Evolutionary conservation across 2,888 invertebrate species (phyloP).

Genomic region (Himalopsyche tibetana): DNA sequence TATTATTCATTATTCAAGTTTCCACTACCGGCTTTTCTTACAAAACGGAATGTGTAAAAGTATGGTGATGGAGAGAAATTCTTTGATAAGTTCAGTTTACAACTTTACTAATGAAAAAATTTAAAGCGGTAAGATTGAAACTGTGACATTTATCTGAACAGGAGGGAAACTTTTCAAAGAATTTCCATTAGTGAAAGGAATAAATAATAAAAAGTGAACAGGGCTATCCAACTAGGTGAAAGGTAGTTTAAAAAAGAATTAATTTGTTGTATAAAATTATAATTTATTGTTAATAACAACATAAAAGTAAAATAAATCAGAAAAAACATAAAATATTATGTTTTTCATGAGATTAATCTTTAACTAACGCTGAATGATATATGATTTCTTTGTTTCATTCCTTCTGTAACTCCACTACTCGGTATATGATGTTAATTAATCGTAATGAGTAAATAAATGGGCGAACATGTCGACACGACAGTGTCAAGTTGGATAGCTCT

Average conservation of each 20-base stretch:
- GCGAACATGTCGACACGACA: slow-evolving; percentile 19
- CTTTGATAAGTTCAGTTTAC: neutral
- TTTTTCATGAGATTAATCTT: slow-evolving; percentile 51
- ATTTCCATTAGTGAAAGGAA: slow-evolving; percentile 11
- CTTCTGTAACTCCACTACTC: slow-evolving; percentile 37
- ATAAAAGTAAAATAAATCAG: slow-evolving; percentile 55
- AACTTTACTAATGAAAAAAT: neutral
- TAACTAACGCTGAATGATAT: slow-evolving; percentile 48
- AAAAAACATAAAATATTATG: slow-evolving; percentile 60
- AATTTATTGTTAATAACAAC: slow-evolving; percentile 64
- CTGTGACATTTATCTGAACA: neutral
- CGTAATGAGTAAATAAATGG: slow-evolving; percentile 35
- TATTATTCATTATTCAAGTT: slow-evolving; percentile 18
- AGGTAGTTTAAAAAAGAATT: slow-evolving; percentile 49
- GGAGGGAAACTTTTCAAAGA: neutral
- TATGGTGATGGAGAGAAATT: slow-evolving; percentile 41
- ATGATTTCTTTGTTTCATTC: slow-evolving; percentile 42
- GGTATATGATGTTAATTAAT: slow-evolving; percentile 33
- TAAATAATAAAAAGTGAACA: slow-evolving; percentile 41
- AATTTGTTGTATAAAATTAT: slow-evolving; percentile 63
- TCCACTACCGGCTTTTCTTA: slow-evolving; percentile 26
- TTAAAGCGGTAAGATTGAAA: neutral
- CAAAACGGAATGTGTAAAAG: slow-evolving; percentile 39
- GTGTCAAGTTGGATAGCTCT: slow-evolving; percentile 57
- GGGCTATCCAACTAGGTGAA: slow-evolving; percentile 52